Percentiles rank a stretch among this genome's conserved stretches.
Conservation (phyloP, 2,113 vertebrate genomes). For the Clarias gariepinus region DNA sequence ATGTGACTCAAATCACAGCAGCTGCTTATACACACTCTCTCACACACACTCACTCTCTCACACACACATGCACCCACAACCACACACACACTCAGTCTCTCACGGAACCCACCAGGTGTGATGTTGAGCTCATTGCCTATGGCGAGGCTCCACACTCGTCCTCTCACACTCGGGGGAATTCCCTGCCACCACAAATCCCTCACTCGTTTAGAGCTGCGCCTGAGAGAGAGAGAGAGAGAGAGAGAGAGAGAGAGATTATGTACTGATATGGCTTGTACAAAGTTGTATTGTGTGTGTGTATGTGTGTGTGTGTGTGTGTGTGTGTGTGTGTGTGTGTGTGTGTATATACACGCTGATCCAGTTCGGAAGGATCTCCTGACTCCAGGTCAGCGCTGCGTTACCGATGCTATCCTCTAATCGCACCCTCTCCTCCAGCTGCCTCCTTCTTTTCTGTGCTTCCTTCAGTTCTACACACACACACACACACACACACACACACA, state of each 20-base stretch:
- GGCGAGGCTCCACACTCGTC: constrained; percentile 95
- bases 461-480: constrained; percentile 83
- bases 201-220: constrained; percentile 87
- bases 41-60: no score
- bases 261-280: neutral
- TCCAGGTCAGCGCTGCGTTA: constrained; percentile 94
- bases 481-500: constrained; percentile 19
- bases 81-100: neutral
- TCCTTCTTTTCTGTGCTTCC: constrained; percentile 95
- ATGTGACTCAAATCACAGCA: no score
- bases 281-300: neutral
- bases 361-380: constrained; percentile 93
- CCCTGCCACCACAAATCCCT: constrained; percentile 98
- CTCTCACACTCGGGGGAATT: constrained; percentile 92
- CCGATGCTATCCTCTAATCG: constrained; percentile 94
- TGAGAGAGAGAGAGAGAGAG: constrained; percentile 64
- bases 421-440: constrained; percentile 94
- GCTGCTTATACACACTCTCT: no score
- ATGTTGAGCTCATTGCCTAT: constrained; percentile 99
- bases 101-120: constrained; percentile 83
- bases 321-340: neutral
- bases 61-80: neutral
- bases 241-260: neutral
- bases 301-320: neutral
- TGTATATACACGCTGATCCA: constrained; percentile 90